Evolutionary conservation across 2,113 vertebrate species (phyloP), one percentile per base, ranked within the genome.

Genomic region (Poeciliopsis occidentalis): DNA sequence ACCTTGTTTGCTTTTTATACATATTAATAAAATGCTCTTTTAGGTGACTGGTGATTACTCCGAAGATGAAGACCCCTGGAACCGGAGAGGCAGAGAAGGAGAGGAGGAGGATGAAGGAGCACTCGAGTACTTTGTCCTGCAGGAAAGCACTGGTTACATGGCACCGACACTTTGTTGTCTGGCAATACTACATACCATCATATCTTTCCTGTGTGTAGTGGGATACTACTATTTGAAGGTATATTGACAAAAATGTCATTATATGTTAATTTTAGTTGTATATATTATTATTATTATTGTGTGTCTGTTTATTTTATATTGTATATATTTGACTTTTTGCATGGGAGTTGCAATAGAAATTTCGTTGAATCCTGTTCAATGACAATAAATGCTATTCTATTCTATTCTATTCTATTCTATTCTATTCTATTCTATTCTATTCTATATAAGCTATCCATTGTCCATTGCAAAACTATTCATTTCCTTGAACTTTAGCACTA

Each of bases 121-220:
- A 0, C 91, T 97, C 24, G 97, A 98, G 78, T 98, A 97, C 90
- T 99, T 98, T 65, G 96, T 99, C 63, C 92, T 99, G 80, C 97
- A 99, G 91, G 98, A 99, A 91, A 98, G 96, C 87, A 98, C 97
- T 0, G 98, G 98, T 24, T 99, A 99, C 78, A 99, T 99, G 98
- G 98, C 98, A 0, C 98, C 98, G 0, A 93, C 97, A 0, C 92
- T 99, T 60, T 94, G 96, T 73, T 96, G 95, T 68, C 66, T 99
- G 75, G 97, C 98, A 60, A 81, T 98, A 32, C 91, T 98, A 69
- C 98, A 99, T 85, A 99, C 98, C 0, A 44, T 99, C 87, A 98
- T 99, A 91, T 99, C 98, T 17, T 96, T 98, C 67, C 94, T 99
- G 84, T 99, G 98, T 78, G 96, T 99, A 30, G 95, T 99, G 85